Evolutionary conservation across 1,140 invertebrate genomes (phyloP).

Genomic region (Drosophila ercepeae): DNA sequence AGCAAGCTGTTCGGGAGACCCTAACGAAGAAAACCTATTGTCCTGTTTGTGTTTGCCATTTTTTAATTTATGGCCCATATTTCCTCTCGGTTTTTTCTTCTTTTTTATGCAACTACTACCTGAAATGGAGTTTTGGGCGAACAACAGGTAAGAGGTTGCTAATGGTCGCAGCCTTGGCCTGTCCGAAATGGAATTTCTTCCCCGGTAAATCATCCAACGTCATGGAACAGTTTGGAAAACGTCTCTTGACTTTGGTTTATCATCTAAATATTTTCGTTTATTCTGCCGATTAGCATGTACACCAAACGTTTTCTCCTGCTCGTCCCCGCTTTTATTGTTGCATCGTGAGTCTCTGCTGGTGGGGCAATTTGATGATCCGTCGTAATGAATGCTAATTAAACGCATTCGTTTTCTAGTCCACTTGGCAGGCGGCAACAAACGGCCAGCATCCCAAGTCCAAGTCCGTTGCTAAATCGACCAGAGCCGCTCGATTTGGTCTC

Average conservation of each 20-base stretch:
- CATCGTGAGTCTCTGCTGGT: constrained; percentile 47
- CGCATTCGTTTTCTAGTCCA: constrained; percentile 83
- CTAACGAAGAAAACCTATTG: constrained; percentile 46
- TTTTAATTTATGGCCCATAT: constrained; percentile 76
- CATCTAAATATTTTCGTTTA: constrained; percentile 74
- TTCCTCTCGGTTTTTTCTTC: constrained; percentile 43
- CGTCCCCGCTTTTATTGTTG: constrained; percentile 61
- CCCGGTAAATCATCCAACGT: constrained; percentile 37
- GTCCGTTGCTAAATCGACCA: constrained; percentile 40
- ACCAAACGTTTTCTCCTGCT: constrained; percentile 53
- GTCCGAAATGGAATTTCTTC: constrained; percentile 32
- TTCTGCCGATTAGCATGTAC: constrained; percentile 75
- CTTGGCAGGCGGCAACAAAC: constrained; percentile 51
- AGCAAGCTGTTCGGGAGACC: constrained; percentile 26
- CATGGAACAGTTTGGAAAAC: constrained; percentile 75
- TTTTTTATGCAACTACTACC: constrained; percentile 50
- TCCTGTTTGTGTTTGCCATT: constrained; percentile 42
- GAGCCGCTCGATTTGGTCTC: constrained; percentile 10
- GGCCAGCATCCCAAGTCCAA: constrained; percentile 15
- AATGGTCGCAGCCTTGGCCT: constrained; percentile 32
- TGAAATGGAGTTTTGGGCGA: constrained; percentile 20
- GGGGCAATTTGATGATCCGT: constrained; percentile 76
- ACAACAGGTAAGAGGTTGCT: constrained; percentile 31
- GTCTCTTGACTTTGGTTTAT: constrained; percentile 56
- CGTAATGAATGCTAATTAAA: constrained; percentile 83